Evolutionary conservation across 2,797 vertebrate genomes (phyloP).

Genomic region (Acrossocheilus wenchowensis): DNA sequence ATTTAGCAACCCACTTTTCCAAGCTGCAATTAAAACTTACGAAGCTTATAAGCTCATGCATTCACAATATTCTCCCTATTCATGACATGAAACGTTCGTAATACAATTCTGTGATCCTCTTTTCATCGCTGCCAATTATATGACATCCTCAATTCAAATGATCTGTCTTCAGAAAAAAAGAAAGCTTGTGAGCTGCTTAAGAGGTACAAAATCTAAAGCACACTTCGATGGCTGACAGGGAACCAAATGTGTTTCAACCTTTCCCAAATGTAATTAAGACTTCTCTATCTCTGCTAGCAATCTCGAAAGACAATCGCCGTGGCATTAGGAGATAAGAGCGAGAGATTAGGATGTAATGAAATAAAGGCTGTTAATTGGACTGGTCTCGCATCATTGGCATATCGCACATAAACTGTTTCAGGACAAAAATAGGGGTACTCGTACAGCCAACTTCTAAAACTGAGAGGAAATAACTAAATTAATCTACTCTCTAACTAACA

Average conservation of each 20-base stretch:
- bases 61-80: constrained; percentile 14
- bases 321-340: constrained; percentile 66
- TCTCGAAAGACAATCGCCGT: constrained; percentile 64
- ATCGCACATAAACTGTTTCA: constrained; percentile 36
- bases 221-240: constrained; percentile 13
- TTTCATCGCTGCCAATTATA: constrained; percentile 28
- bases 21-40: constrained; percentile 35
- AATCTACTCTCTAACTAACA: constrained; percentile 20
- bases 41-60: constrained; percentile 31
- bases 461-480: constrained; percentile 45
- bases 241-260: constrained; percentile 41
- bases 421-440: constrained; percentile 23
- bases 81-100: constrained; percentile 23
- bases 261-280: constrained; percentile 63
- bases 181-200: constrained; percentile 47
- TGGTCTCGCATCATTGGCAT: constrained; percentile 47
- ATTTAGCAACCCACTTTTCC: constrained; percentile 49
- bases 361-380: constrained; percentile 59
- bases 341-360: constrained; percentile 66
- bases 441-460: neutral
- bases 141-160: constrained; percentile 38
- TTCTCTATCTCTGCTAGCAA: constrained; percentile 59
- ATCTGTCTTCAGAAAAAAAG: constrained; percentile 20
- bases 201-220: constrained; percentile 19
- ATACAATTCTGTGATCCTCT: constrained; percentile 30